Evolutionary conservation across 2,113 vertebrate genomes (phyloP), one percentile per base, ranked within the genome.

Genomic region (Oreotragus oreotragus): DNA sequence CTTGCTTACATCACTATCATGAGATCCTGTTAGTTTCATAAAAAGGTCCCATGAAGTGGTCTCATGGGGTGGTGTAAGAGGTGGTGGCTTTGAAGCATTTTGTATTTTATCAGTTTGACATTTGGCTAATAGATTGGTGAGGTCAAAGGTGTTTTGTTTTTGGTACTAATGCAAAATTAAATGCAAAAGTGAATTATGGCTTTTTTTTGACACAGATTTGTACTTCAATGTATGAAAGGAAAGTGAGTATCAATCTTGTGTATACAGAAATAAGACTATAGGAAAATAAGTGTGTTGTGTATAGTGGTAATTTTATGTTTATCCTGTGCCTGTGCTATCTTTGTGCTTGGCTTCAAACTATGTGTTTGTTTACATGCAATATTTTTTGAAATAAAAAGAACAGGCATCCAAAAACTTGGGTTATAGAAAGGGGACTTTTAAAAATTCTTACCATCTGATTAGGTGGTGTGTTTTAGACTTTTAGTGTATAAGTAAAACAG

Each of bases 371-470:
- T 83, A 73, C 86, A 39, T 86, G 80, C 76, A 94, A 66, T 73
- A 6, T 84, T 97, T 94, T 97, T 93, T 57, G 15, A 96, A 98
- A 97, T 88, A 95, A 96, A 97, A 91, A 88, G n/a, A 96, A 81
- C 57, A 33, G 73, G 15, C 57, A 15, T 90, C 86, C 81, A 66
- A 96, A 96, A 91, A 30, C 70, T 45, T 57, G 58, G 33, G 66
- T 60, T 94, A 57, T 58, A 9, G 76, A 93, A 86, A 90, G 43
- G 27, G 79, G 33, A n/a, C 87, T 73, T 84, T 83, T 51, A 43
- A 45, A 2, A 70, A 77, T 76, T 25, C 49, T 91, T 87, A 73
- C 25, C 58, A 53, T 89, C 58, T 64, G 53, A 53, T 39, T 39
- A 86, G 21, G 16, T 57, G 43, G 23, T 55, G 2, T 76, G 53